A percentile compares a stretch with the other conserved stretches of the same genome.
Conservation (phyloP, 2,797 vertebrate species). For the Decapterus maruadsi region DNA sequence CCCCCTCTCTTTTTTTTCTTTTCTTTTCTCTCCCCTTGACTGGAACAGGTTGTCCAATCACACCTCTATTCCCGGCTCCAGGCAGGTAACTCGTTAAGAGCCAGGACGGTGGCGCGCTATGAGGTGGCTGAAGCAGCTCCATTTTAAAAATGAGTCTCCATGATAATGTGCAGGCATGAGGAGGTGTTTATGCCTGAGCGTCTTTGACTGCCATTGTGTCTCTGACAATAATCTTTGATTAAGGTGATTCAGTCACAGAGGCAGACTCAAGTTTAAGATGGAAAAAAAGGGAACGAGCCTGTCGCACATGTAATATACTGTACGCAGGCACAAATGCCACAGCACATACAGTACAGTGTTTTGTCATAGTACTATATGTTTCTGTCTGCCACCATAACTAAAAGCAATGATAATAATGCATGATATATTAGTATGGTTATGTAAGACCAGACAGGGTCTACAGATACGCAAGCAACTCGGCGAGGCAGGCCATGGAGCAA, state of each 20-base stretch:
- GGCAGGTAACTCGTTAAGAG: constrained; percentile 40
- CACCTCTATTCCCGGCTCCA: constrained; percentile 47
- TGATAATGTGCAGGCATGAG: constrained; percentile 76
- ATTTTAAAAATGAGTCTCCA: constrained; percentile 55
- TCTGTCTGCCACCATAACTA: no score
- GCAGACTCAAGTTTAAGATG: constrained; percentile 27
- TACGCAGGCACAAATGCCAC: neutral
- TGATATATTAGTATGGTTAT: neutral
- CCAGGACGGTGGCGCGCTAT: constrained; percentile 40
- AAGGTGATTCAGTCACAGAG: constrained; percentile 64
- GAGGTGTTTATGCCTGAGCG: constrained; percentile 56
- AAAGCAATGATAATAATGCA: neutral
- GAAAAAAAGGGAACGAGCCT: neutral
- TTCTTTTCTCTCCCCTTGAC: neutral
- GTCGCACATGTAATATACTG: neutral
- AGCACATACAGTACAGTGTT: neutral
- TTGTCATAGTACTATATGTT: no score
- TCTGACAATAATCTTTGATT: constrained; percentile 80
- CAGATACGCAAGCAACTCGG: no score
- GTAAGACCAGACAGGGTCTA: neutral
- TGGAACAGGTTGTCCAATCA: constrained; percentile 64
- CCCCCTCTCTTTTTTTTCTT: neutral
- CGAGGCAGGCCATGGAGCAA: neutral
- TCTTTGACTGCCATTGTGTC: constrained; percentile 64
- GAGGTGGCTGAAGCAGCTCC: constrained; percentile 49